Evolutionary conservation across 1,140 invertebrate genomes (phyloP), one percentile per base, ranked within the genome.

Genomic region (Leptestheria dahalacensis): DNA sequence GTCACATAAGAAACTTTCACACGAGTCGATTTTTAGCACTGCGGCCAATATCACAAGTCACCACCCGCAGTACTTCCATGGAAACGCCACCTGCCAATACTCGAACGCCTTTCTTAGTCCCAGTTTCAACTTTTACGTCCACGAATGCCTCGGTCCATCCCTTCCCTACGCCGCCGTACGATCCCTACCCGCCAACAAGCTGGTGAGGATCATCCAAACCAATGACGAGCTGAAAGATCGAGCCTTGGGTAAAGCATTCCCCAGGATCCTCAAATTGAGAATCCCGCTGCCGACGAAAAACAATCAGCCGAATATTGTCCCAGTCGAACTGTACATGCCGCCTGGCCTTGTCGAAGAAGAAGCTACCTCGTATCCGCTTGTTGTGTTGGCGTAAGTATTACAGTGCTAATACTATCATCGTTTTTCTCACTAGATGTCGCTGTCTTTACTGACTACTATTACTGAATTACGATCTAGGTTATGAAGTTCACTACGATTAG

Each of bases 321-420:
- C 76, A 51, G 84, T 89, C 0, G 75, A 82, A 10, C 73, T 90
- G 2, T 77, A 79, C 59, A 69, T 89, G 48, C 86, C 86, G 1
- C 84, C 84, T 0, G 82, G 83, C n/a, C 76, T 88, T 61, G 72
- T 82, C 54, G 85, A 88, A 66, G 80, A 85, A 49, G 85, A 91
- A 67, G 84, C 87, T 63, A 78, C 85, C 41, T 81, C 82, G 9
- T 88, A 91, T 68, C 88, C 88, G 0, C 67, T 88, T n/a, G 77
- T 89, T 0, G 70, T 89, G 24, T 78, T 85, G 61, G 79, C 88
- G 86, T 91, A 76, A 82, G 85, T 12, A 48, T 23, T 12, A 57
- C 18, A 29, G 18, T 3, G 24, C 20, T 4, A 9, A 47, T 21
- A 48, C 9, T 15, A 15, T 29, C 21, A 57, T 48, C 25, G 23